Evolutionary conservation across 2,113 vertebrate species (phyloP).

Genomic region (Lagopus muta): DNA sequence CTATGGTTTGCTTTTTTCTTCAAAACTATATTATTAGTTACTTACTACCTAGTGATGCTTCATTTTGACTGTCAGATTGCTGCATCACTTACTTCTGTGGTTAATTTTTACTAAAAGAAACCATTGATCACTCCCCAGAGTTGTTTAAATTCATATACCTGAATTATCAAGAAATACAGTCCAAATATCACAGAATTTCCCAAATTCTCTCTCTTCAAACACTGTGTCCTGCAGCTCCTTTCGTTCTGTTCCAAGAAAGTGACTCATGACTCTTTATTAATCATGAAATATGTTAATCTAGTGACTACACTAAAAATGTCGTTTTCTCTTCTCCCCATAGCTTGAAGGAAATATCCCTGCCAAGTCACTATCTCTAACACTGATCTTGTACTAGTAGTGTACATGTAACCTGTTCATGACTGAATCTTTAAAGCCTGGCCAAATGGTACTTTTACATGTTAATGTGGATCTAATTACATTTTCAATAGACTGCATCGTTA

Average conservation of each 20-base stretch:
- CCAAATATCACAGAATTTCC: background rate
- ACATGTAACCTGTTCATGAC: background rate
- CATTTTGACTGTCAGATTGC: background rate
- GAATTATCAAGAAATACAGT: background rate
- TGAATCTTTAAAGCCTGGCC: slow-evolving; percentile 9
- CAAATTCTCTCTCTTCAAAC: background rate
- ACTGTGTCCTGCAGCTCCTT: background rate
- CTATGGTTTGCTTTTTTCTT: background rate
- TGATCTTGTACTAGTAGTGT: background rate
- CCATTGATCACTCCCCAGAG: background rate
- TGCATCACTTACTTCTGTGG: background rate
- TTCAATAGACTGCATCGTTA: background rate
- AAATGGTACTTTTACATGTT: background rate
- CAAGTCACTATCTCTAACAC: background rate
- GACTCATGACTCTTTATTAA: slow-evolving; percentile 35
- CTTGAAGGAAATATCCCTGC: slow-evolving; percentile 10
- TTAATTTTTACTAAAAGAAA: background rate
- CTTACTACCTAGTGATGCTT: background rate
- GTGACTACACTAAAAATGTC: slow-evolving; percentile 1
- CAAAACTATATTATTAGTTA: background rate
- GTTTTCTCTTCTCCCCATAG: background rate
- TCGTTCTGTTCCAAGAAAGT: slow-evolving; percentile 42
- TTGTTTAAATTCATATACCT: background rate
- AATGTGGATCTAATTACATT: background rate
- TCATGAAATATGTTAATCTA: slow-evolving; percentile 43